phyloP scores from a whole-genome alignment of 2,888 invertebrate genomes.

The Eumerus sabulonum region DNA sequence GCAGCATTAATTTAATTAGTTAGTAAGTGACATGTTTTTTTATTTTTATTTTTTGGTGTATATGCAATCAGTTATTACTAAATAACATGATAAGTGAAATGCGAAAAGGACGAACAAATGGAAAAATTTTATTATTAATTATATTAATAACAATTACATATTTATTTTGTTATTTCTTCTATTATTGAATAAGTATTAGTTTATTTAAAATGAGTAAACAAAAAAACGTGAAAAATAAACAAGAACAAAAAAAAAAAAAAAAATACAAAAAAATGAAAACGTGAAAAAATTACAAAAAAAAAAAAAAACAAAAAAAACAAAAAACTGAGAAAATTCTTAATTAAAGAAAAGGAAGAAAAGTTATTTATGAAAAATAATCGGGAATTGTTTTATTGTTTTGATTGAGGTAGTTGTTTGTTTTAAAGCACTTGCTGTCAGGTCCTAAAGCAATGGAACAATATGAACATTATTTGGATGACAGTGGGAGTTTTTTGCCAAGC shows the following conservation, averaged over 20 bases:
- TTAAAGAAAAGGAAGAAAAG: conserved; percentile 55
- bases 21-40: conserved; percentile 65
- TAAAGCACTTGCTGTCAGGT: neutral
- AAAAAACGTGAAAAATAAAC: conserved; percentile 39
- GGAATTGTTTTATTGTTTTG: conserved; percentile 34
- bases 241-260: conserved; percentile 63
- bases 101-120: conserved; percentile 57
- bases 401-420: neutral
- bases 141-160: conserved; percentile 64
- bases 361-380: conserved; percentile 69
- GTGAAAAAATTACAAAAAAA: conserved; percentile 50
- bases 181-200: conserved; percentile 67
- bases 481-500: too few species aligned
- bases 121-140: conserved; percentile 61
- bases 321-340: conserved; percentile 52
- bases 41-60: conserved; percentile 63
- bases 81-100: conserved; percentile 65
- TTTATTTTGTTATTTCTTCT: conserved; percentile 69
- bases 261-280: conserved; percentile 67
- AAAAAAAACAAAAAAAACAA: conserved; percentile 30
- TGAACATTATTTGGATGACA: too few species aligned
- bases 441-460: too few species aligned
- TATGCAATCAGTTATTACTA: conserved; percentile 68
- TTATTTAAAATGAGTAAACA: conserved; percentile 65
- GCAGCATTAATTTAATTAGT: conserved; percentile 66